phyloP scores from a whole-genome alignment of 92 coral and sea anemone species.

The Phymanthus crucifer region DNA sequence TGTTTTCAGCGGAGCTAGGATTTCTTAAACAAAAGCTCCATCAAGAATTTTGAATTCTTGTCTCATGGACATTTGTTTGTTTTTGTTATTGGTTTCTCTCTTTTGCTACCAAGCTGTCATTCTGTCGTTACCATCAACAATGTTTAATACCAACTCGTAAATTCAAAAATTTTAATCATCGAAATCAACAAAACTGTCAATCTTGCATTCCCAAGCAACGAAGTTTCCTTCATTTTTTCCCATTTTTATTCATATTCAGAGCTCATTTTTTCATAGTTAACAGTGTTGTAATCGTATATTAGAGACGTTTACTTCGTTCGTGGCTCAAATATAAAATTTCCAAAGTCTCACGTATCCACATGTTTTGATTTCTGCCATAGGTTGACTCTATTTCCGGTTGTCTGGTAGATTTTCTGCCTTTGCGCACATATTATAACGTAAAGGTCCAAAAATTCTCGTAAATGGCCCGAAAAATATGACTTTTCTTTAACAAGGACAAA shows the following conservation, averaged over 20 bases:
- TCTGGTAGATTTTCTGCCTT: not conserved
- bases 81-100: constrained; percentile 5
- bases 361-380: not conserved
- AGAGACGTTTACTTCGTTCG: not conserved
- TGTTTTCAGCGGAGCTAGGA: not conserved
- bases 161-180: too few relatives aligned
- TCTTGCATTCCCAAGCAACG: too few relatives aligned
- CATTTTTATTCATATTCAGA: not conserved
- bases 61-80: not conserved
- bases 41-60: not conserved
- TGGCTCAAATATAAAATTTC: not conserved
- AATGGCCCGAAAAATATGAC: not conserved
- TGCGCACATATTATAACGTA: not conserved
- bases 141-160: too few relatives aligned
- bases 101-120: not conserved
- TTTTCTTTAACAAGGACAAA: not conserved
- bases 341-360: not conserved
- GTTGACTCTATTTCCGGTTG: not conserved
- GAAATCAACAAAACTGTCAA: too few relatives aligned
- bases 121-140: not conserved
- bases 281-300: not conserved
- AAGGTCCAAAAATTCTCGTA: not conserved
- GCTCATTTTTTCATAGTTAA: not conserved
- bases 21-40: not conserved
- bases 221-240: not conserved